A percentile compares a stretch with the other conserved stretches of the same genome.
Evolutionary conservation across 2,113 vertebrate species (phyloP).

Genomic region (Axis porcinus): DNA sequence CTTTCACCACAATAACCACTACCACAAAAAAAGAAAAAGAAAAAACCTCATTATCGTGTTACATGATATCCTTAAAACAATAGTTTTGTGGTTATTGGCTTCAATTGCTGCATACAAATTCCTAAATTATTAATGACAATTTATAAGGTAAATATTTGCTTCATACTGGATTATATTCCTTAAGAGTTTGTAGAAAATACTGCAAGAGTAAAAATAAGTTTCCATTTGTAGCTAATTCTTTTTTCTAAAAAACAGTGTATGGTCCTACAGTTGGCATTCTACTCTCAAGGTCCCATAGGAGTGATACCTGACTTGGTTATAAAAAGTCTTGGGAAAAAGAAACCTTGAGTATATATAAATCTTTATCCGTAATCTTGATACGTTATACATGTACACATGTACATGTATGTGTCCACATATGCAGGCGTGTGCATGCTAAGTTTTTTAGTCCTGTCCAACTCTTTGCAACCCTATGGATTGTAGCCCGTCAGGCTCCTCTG

Average conservation of each 20-base stretch:
- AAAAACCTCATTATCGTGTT: background rate
- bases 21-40: background rate
- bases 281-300: background rate
- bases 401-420: background rate
- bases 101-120: background rate
- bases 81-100: background rate
- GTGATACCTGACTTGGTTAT: background rate
- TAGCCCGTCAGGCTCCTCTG: background rate
- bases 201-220: background rate
- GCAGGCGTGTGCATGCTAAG: background rate
- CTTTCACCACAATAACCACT: background rate
- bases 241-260: background rate
- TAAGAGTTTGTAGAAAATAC: conserved; percentile 10
- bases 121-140: background rate
- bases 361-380: background rate
- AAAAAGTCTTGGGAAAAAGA: background rate
- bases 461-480: background rate
- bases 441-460: background rate
- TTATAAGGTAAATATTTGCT: conserved; percentile 36
- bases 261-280: background rate
- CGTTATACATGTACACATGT: background rate
- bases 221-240: background rate
- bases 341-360: background rate
- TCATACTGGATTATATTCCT: background rate
- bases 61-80: background rate